Conservation (phyloP, 2,797 vertebrate genomes). For the Pachyuromys duprasi region DNA sequence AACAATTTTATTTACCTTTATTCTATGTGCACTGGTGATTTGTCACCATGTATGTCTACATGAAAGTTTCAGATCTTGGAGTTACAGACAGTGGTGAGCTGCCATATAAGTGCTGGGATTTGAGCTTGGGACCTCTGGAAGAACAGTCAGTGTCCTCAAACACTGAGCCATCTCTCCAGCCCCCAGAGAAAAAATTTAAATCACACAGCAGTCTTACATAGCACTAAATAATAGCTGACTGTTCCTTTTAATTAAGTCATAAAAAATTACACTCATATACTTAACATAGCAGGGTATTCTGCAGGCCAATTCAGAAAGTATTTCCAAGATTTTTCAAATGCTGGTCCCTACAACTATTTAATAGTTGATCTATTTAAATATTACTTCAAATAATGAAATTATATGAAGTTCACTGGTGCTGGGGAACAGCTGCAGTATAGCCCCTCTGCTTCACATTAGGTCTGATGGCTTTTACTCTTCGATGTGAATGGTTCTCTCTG, state of each 20-base stretch:
- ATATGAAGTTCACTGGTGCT: not conserved
- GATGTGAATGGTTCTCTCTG: not conserved
- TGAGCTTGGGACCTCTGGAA: too few relatives aligned
- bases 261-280: constrained; percentile 29
- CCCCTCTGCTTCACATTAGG: not conserved
- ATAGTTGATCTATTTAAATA: not conserved
- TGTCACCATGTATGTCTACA: too few relatives aligned
- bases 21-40: too few relatives aligned
- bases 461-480: not conserved
- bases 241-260: constrained; percentile 55
- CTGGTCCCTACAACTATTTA: not conserved
- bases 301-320: constrained; percentile 33
- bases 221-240: constrained; percentile 45
- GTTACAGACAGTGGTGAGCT: too few relatives aligned
- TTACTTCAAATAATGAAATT: constrained; percentile 43
- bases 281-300: constrained; percentile 11
- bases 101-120: too few relatives aligned
- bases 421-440: not conserved
- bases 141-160: too few relatives aligned
- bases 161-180: too few relatives aligned
- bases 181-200: not conserved
- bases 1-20: too few relatives aligned
- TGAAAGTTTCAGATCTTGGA: too few relatives aligned
- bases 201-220: not conserved
- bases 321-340: constrained; percentile 31